Base-by-base conservation (phyloP, 2,888 invertebrate genomes). In the Azorinus chamasolen region DNA sequence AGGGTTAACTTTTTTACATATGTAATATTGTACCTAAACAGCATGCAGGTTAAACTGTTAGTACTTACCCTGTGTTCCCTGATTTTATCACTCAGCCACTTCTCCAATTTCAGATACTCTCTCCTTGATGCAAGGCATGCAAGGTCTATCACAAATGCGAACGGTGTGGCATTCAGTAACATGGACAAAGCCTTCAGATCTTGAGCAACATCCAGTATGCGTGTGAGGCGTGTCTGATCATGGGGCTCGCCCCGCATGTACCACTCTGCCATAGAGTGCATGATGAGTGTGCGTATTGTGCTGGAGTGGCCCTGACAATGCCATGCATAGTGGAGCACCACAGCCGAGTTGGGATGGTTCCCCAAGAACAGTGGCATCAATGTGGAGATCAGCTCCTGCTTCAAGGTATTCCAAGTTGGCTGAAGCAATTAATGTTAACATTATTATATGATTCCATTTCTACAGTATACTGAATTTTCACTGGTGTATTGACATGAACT, bases 191-290 rank as follows among this genome's bases (percentile, higher is more conserved):
- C 98, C 91, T 95, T 95, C 16, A 95, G 91, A 93, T 99, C 99
- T 93, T 99, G 99, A 0, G 99, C 98, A 1, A 99, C 97, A 91
- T 99, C 99, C 75, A 99, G 94, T 87, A 99, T 99, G 65, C 99
- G 95, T 0, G 99, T 97, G 41, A 99, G 94, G 90, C 98, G 95
- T 2, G 96, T 96, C 93, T 98, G 99, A 93, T 99, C 99, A 89
- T 97, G 96, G 22, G 88, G 90, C 90, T 99, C 91, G 96, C 97
- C 81, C 96, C 92, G 95, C 84, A 96, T 95, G 93, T 99, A 99
- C 98, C 98, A 99, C 83, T 99, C 98, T 0, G 97, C 97, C 98
- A 99, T 99, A 1, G 98, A 96, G 89, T 97, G 97, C 96, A 98
- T 98, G 76, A 99, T 89, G 71, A 91, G 84, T 5, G 90, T 89